Percentiles rank a stretch among this genome's conserved stretches.
Conservation (phyloP, 2,113 vertebrate genomes). For the Clarias batrachus region DNA sequence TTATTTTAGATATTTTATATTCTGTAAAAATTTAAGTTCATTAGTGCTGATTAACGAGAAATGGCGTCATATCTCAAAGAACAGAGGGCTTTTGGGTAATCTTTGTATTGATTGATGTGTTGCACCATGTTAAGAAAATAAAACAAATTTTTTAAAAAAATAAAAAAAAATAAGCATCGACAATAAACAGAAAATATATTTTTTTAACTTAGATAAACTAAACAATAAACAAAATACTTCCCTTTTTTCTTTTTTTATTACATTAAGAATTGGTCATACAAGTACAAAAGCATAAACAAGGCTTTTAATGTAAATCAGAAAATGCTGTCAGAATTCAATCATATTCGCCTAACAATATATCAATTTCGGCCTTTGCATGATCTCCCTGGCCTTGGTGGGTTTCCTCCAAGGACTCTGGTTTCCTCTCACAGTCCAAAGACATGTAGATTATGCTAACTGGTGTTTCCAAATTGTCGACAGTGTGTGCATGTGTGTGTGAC, state of each 20-base stretch:
- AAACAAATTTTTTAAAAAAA: neutral
- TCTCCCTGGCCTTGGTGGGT: too few relatives aligned
- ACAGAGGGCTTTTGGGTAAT: neutral
- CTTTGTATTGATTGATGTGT: neutral
- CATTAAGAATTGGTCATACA: neutral
- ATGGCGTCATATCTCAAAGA: neutral
- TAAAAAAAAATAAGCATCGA: neutral
- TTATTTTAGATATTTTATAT: neutral
- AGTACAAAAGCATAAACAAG: neutral
- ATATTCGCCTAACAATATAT: neutral
- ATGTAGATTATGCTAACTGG: too few relatives aligned
- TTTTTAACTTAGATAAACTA: too few relatives aligned
- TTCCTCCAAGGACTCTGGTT: too few relatives aligned
- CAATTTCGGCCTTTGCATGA: too few relatives aligned
- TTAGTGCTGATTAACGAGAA: neutral
- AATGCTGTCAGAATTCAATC: neutral
- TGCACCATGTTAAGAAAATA: neutral
- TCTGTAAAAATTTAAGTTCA: neutral
- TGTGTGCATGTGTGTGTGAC: too few relatives aligned
- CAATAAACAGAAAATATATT: neutral
- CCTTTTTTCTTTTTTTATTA: neutral
- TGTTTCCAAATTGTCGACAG: too few relatives aligned
- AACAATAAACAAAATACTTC: too few relatives aligned
- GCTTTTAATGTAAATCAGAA: neutral
- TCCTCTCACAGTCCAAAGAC: too few relatives aligned